Base-by-base conservation (phyloP, 2,113 vertebrate genomes). In the Siniperca knerii region DNA sequence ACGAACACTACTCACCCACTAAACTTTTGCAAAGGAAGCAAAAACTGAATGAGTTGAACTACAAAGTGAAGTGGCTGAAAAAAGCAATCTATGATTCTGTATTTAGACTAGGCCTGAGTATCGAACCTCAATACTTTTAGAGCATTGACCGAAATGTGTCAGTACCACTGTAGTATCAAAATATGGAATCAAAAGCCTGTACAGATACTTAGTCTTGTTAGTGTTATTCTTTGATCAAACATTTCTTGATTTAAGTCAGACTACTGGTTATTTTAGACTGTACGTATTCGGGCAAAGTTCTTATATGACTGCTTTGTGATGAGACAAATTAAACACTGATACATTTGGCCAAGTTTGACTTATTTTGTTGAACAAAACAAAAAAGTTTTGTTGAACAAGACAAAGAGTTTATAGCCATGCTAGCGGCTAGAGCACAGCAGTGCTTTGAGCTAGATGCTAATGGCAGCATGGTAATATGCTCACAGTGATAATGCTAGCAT, bases 31-130 rank as follows among this genome's bases (percentile, higher is more conserved):
- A 37, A 33, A 35, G 37, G 48, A 82, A 68, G 33, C 21, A 52
- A 81, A 60, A 82, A 66, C 52, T 62, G 57, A 86, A 85, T 85
- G 70, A 84, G 79, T 21, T 58, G 55, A 82, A 13, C n/a, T 33
- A 58, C 11, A 70, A 66, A 66, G 57, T 70, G 18, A 55, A 62
- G 64, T 78, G n/a, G 33, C 58, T 64, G 40, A 42, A 72, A 69
- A 75, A 42, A 64, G 20, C 5, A 1, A 54, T 65, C 16, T 44
- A 5, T 25, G 57, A 58, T 33, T 65, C 42, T 52, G n/a, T 65
- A 25, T 81, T 75, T 61, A 81, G 61, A 55, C 44, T n/a, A 4
- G 10, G 2, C 8, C 16, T 8, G 33, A 66, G 48, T 67, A 81
- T 67, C 3, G 4, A 80, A 65, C 64, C 5, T 55, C 15, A 42